Base-by-base conservation (phyloP, 2,797 vertebrate species). In the Pangasius macronema region DNA sequence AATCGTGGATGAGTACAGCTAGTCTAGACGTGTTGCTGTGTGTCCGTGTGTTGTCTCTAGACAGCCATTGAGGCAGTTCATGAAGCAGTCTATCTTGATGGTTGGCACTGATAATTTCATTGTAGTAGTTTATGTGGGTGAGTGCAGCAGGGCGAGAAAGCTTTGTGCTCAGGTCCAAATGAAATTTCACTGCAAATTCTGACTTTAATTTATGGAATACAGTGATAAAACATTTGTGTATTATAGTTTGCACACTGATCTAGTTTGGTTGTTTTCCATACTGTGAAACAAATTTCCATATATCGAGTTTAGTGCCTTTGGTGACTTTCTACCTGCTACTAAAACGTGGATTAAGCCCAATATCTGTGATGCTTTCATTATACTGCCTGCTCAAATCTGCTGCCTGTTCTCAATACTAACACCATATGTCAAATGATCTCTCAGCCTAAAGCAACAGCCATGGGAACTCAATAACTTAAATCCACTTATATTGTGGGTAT, bases 391-490 rank as follows among this genome's bases (percentile, higher is more conserved):
- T 82, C 39, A n/a, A 85, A 82, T 82, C 87, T 73, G 33, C 76
- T 61, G 87, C 75, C 88, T 88, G 87, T 82, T 87, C 83, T 76
- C 83, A 76, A 83, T 85, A 87, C 76, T 84, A 83, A 82, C 85
- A 72, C 84, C 76, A 87, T 88, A 79, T 79, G 86, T 88, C 89
- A 91, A 83, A 86, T 65, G 81, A 89, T 84, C 83, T 84, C 85
- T 63, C 79, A 82, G 79, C 87, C 87, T 82, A 85, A 86, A 88
- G 87, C 87, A 85, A 83, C 79, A 89, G 68, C 81, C 90, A 76
- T 27, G 39, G 76, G 80, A 86, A 83, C 70, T 83, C 70, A 88
- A 86, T 88, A 88, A 72, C 81, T 51, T 87, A 88, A 86, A 87
- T 87, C 86, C 77, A 42, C 82, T 87, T 82, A 76, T 87, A 86